Base-by-base conservation (phyloP, 2,797 vertebrate genomes). In the Gymnoscopelus braueri region DNA sequence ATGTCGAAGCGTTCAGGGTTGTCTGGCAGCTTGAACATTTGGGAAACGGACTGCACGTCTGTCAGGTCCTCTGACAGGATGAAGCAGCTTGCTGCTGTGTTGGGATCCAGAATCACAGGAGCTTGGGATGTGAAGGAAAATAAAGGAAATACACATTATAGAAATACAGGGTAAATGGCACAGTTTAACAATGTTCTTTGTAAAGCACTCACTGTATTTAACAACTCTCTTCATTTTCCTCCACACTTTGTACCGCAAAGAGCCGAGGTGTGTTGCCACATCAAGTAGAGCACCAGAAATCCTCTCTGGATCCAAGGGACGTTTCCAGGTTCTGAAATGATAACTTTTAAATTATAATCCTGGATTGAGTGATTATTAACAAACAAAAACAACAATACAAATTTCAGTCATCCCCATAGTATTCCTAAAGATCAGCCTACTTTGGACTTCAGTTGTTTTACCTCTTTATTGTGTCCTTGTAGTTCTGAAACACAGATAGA, bases 51-150 rank as follows among this genome's bases (percentile, higher is more conserved):
- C 81, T 93, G 93, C 56, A 95, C 81, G 1, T 72, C 69, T 0
- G 90, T 92, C 61, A 95, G 90, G 77, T 94, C 91, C 63, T 93
- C 89, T 0, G 94, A 95, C 55, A 95, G 78, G 77, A 89, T 65
- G 87, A 95, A 95, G 71, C 94, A 94, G 79, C 78, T 91, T 0
- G 94, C 93, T 1, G 93, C 92, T 5, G 94, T 95, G 88, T 95
- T 95, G 6, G 94, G 94, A 79, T 95, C 94, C 61, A 95, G 69
- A 60, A 84, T 77, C 65, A 95, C 93, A 0, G 94, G 91, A 75
- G 84, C 94, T 95, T 64, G 3, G 47, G 49, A 51, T n/a, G 24
- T 13, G 53, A 66, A 65, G 44, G 0, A 70, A 48, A 19, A 24
- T 13, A 49, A 66, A 65, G 35, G 0, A 69, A 13, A 23, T 1